Conservation (phyloP, 1,140 invertebrate species). For the Chymomyza costata region DNA sequence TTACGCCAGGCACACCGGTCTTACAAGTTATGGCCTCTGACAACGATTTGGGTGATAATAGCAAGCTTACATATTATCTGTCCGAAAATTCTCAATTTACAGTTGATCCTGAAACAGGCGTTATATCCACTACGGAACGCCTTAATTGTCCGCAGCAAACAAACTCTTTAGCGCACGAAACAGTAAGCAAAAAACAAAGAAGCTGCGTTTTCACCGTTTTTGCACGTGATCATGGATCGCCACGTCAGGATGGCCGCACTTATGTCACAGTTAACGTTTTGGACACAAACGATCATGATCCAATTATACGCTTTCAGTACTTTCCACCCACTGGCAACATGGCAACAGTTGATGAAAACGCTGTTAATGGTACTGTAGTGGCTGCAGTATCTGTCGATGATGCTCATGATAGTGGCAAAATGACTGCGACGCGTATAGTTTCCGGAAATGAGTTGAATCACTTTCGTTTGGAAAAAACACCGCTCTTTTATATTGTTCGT, state of each 20-base stretch:
- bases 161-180: conserved; percentile 36
- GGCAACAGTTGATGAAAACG: conserved; percentile 96
- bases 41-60: conserved; percentile 92
- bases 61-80: conserved; percentile 93
- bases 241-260: conserved; percentile 91
- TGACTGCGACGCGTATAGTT: conserved; percentile 88
- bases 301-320: conserved; percentile 92
- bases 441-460: conserved; percentile 93
- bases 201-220: conserved; percentile 95
- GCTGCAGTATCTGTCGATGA: conserved; percentile 95
- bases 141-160: conserved; percentile 82
- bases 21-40: conserved; percentile 94
- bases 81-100: conserved; percentile 88
- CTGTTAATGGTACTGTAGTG: conserved; percentile 90
- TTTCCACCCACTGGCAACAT: conserved; percentile 88
- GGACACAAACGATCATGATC: conserved; percentile 96
- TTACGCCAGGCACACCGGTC: conserved; percentile 89
- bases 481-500: conserved; percentile 91
- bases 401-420: conserved; percentile 91
- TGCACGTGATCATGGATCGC: conserved; percentile 93
- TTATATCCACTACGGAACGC: conserved; percentile 87
- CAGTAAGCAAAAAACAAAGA: conserved; percentile 81
- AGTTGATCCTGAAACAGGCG: conserved; percentile 91
- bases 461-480: conserved; percentile 89
- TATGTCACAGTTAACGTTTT: conserved; percentile 96